Evolutionary conservation across 2,113 vertebrate species (phyloP).

Genomic region (Donacobius atricapilla): DNA sequence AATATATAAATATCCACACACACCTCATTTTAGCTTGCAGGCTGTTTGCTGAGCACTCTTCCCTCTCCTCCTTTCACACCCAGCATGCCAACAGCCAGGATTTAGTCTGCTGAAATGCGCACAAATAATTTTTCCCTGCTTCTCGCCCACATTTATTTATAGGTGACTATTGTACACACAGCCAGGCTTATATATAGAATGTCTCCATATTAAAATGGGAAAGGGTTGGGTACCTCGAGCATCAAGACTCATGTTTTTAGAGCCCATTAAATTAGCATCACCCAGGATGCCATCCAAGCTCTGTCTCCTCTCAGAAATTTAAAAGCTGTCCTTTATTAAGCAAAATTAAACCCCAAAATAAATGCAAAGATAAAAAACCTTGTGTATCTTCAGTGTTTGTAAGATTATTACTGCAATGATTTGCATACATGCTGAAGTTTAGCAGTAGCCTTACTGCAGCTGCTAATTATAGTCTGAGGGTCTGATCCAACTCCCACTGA

Average conservation of each 20-base stretch:
- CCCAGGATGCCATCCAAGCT: slow-evolving; percentile 9
- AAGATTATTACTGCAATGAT: neutral
- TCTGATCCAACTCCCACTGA: slow-evolving; percentile 44
- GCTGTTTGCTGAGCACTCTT: neutral
- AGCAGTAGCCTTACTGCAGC: slow-evolving; percentile 6
- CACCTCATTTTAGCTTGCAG: neutral
- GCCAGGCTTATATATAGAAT: slow-evolving; percentile 16
- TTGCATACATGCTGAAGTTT: neutral
- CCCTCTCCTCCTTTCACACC: neutral
- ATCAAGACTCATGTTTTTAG: neutral
- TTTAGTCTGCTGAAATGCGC: slow-evolving; percentile 7
- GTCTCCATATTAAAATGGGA: neutral
- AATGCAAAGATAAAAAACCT: neutral
- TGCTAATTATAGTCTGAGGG: slow-evolving; percentile 43
- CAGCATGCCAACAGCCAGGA: neutral
- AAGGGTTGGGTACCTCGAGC: neutral
- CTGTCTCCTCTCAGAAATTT: neutral
- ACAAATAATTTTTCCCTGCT: neutral
- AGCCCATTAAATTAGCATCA: neutral
- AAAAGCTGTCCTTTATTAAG: slow-evolving; percentile 33
- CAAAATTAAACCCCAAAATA: neutral
- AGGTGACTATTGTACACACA: slow-evolving; percentile 23
- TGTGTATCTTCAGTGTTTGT: neutral
- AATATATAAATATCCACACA: neutral
- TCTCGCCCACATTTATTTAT: slow-evolving; percentile 30